Percentiles rank a stretch among this genome's conserved stretches.
These are phyloP conservation scores for Seladonia tumulorum DNA, from an alignment of 2,888 invertebrate species.

Conservation along the genomic window DNA sequence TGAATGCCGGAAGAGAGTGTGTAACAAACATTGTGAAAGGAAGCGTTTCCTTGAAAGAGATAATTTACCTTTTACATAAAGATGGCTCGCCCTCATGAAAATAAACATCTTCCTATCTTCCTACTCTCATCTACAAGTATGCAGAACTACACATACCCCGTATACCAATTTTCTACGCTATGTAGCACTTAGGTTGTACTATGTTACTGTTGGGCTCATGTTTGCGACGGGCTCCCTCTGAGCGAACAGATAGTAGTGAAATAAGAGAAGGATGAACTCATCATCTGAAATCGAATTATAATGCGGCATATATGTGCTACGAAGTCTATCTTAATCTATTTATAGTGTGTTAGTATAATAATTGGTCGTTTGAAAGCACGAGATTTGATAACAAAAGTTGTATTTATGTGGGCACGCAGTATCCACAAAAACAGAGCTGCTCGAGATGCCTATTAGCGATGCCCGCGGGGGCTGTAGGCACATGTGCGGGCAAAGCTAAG, in stretches of 20 bases:
- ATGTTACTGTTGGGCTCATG: not conserved
- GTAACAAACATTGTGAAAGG: not conserved
- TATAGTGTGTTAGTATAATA: too few species aligned
- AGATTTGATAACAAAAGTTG: too few species aligned
- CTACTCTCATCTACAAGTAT: not conserved
- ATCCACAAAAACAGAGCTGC: too few species aligned
- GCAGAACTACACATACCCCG: not conserved
- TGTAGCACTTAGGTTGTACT: not conserved
- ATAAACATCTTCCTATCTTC: not conserved
- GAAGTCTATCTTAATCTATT: too few species aligned
- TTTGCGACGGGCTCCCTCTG: not conserved
- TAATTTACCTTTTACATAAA: not conserved
- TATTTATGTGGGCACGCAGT: too few species aligned
- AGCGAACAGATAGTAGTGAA: slow-evolving; percentile 4
- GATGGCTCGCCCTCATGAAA: not conserved
- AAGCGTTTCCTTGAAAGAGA: not conserved
- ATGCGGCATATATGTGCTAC: not conserved
- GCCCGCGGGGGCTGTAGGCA: too few species aligned
- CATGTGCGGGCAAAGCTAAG: too few species aligned
- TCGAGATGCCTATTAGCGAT: too few species aligned
- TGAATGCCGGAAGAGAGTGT: too few species aligned
- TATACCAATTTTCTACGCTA: not conserved
- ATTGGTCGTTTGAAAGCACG: too few species aligned
- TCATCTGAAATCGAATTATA: slow-evolving; percentile 2
- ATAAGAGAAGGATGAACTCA: slow-evolving; percentile 13